These are phyloP conservation scores for Spodoptera littoralis DNA, from an alignment of 2,888 invertebrate species.

Conservation along the genomic window DNA sequence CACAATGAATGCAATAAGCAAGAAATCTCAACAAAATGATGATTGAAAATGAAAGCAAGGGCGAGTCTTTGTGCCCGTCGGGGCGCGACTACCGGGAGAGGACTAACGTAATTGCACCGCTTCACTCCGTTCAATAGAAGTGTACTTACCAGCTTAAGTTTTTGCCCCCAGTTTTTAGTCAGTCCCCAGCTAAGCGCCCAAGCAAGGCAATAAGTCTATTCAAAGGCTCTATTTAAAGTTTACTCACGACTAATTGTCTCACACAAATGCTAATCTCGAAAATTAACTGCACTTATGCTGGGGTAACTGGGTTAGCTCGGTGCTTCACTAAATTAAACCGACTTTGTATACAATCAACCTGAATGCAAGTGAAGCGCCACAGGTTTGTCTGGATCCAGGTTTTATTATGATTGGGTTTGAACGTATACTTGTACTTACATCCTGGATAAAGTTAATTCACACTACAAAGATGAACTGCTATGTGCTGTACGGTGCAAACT, in stretches of 20 bases:
- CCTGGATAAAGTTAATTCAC: no score
- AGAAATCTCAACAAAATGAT: slow-evolving; percentile 57
- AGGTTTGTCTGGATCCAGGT: slow-evolving; percentile 33
- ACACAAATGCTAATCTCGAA: slow-evolving; percentile 68
- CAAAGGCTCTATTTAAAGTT: slow-evolving; percentile 67
- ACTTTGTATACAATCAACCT: slow-evolving; percentile 51
- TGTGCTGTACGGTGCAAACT: no score
- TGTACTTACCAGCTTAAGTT: slow-evolving; percentile 61
- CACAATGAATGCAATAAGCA: slow-evolving; percentile 58
- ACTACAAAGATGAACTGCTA: no score
- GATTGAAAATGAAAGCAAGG: slow-evolving; percentile 64
- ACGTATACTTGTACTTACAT: background rate
- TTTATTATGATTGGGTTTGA: slow-evolving; percentile 22
- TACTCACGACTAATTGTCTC: slow-evolving; percentile 66
- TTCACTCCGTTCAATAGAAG: slow-evolving; percentile 60
- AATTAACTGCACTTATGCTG: slow-evolving; percentile 68
- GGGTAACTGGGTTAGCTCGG: slow-evolving; percentile 62
- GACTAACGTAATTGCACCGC: slow-evolving; percentile 64
- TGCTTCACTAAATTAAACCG: slow-evolving; percentile 59
- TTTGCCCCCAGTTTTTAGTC: slow-evolving; percentile 56
- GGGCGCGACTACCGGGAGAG: slow-evolving; percentile 46
- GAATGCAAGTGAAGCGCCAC: slow-evolving; percentile 32
- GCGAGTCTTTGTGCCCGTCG: slow-evolving; percentile 57
- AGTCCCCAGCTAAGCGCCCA: slow-evolving; percentile 45
- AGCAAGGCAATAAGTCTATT: slow-evolving; percentile 61